A percentile compares a stretch with the other conserved stretches of the same genome.
Conservation (phyloP, 2,797 vertebrate species). For the Hafferia zeledoni region DNA sequence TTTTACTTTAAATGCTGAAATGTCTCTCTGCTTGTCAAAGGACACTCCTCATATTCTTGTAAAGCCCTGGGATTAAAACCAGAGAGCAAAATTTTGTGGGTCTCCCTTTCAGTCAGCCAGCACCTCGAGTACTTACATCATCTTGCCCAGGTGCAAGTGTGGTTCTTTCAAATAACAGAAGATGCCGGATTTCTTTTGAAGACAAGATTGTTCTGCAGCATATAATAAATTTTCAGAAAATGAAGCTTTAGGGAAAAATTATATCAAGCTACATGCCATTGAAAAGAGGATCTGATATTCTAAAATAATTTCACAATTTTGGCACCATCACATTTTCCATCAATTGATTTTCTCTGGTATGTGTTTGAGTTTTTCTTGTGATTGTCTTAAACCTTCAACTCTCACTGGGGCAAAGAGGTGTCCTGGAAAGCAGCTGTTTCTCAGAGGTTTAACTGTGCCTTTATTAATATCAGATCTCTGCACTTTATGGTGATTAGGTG, state of each 20-base stretch:
- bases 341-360: neutral
- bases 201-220: conserved; percentile 35
- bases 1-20: neutral
- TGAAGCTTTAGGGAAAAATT: conserved; percentile 41
- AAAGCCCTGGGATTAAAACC: conserved; percentile 5
- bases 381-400: neutral
- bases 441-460: neutral
- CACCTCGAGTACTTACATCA: neutral
- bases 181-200: conserved; percentile 58
- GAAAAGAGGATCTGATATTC: conserved; percentile 19
- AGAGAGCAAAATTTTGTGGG: neutral
- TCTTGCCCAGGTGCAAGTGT: conserved; percentile 41
- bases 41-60: neutral
- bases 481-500: neutral
- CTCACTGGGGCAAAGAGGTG: neutral
- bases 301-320: conserved; percentile 20
- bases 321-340: conserved; percentile 31
- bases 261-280: conserved; percentile 23
- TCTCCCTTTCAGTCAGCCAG: conserved; percentile 23
- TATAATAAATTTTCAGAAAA: conserved; percentile 56
- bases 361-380: conserved; percentile 15
- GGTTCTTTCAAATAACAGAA: conserved; percentile 55
- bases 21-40: neutral
- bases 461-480: neutral
- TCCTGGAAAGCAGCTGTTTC: neutral